Conservation (phyloP, 1,140 invertebrate species). For the Euwallacea fornicatus region DNA sequence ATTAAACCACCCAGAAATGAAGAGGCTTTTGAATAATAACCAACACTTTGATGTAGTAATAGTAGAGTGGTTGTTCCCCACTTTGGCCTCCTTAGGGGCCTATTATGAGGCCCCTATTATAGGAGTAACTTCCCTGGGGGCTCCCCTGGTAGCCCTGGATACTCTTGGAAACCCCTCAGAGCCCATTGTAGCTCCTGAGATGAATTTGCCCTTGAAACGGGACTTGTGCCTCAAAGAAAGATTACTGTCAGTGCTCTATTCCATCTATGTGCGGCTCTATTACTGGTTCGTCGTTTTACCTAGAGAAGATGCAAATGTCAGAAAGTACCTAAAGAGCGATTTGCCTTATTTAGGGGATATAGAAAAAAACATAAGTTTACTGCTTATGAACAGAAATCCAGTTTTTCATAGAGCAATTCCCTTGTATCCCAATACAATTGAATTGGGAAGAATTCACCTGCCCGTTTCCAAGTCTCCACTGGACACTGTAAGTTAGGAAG, state of each 20-base stretch:
- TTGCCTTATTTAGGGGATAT: constrained; percentile 44
- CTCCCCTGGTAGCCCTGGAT: constrained; percentile 32
- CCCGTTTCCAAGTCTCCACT: not conserved
- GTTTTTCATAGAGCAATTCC: constrained; percentile 44
- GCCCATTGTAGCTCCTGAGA: constrained; percentile 54
- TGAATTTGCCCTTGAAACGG: constrained; percentile 47
- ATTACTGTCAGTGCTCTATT: constrained; percentile 43
- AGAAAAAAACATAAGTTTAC: constrained; percentile 39
- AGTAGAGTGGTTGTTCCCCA: constrained; percentile 45
- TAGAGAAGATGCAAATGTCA: constrained; percentile 49
- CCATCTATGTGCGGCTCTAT: constrained; percentile 27
- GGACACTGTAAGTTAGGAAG: constrained; percentile 11
- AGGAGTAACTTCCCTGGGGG: constrained; percentile 38
- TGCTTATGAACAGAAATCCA: constrained; percentile 41
- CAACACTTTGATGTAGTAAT: constrained; percentile 51
- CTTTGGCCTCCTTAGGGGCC: constrained; percentile 43
- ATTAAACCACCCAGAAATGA: constrained; percentile 38
- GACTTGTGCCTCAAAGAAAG: constrained; percentile 54
- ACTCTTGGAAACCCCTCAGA: constrained; percentile 50
- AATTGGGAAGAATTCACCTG: constrained; percentile 41
- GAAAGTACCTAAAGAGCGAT: constrained; percentile 52
- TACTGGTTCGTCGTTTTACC: constrained; percentile 30
- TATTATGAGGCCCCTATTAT: constrained; percentile 49
- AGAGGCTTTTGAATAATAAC: constrained; percentile 43
- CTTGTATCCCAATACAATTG: constrained; percentile 38